These are phyloP conservation scores for Drosophila vallismaia DNA, from an alignment of 2,888 invertebrate species.

Conservation along the genomic window DNA sequence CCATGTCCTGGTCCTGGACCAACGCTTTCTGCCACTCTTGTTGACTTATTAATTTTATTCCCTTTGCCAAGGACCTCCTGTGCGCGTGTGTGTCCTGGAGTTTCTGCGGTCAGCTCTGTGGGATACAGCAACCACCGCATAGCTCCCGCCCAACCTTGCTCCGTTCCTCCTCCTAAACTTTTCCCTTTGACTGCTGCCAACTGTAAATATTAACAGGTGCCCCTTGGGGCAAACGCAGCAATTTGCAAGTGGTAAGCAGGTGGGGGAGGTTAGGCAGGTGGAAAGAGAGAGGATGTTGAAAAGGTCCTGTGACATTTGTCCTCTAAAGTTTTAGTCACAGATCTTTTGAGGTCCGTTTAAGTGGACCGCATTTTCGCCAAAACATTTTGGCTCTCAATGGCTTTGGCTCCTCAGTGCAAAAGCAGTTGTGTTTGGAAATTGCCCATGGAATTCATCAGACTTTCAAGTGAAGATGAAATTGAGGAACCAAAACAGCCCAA, in stretches of 20 bases:
- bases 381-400: conserved; percentile 35
- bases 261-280: neutral
- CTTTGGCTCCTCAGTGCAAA: conserved; percentile 14
- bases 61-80: conserved; percentile 11
- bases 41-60: conserved; percentile 55
- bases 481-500: too few relatives aligned
- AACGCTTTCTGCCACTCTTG: neutral
- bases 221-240: conserved; percentile 12
- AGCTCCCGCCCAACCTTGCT: neutral
- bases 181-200: conserved; percentile 29
- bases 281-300: neutral
- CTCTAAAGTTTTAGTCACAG: conserved; percentile 13
- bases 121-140: conserved; percentile 8
- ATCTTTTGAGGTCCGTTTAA: conserved; percentile 28
- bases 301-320: conserved; percentile 10
- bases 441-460: conserved; percentile 8
- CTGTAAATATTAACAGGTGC: conserved; percentile 37
- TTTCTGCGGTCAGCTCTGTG: conserved; percentile 22
- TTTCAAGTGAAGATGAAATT: neutral
- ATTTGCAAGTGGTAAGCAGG: neutral
- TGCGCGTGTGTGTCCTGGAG: conserved; percentile 20
- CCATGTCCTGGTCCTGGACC: neutral
- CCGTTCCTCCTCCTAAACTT: neutral
- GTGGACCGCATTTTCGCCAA: conserved; percentile 40
- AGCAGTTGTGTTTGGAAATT: conserved; percentile 28